Evolutionary conservation across 2,797 vertebrate species (phyloP), one percentile per base, ranked within the genome.

Genomic region (Phrynocephalus vlangalii): DNA sequence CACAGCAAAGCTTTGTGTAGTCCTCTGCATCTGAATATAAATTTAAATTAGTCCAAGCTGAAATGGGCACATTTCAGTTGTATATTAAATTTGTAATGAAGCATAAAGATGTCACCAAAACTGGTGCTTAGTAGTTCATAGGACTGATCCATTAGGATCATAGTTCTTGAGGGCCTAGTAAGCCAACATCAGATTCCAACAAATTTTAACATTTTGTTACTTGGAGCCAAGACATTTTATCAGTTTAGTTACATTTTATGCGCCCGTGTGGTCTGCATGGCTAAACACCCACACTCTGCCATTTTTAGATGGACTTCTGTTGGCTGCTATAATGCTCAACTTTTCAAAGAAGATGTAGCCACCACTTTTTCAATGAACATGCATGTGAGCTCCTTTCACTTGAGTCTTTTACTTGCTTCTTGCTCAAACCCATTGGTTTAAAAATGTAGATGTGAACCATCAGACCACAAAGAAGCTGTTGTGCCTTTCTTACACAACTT

Each of bases 31-130:
- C 75, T 44, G 11, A 44, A 56, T 75, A 71, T 28, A 11, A 70
- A 52, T 6, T 52, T 52, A 77, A 77, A 50, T 38, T 16, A 70
- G n/a, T 24, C 33, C 76, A 26, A 44, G 50, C 6, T 79, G 48
- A 79, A 87, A 83, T 83, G 38, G 20, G 0, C 7, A 66, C n/a
- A 63, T 60, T 80, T 78, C 75, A 79, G 38, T 76, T 79, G n/a
- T 20, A 11, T 20, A n/a, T 33, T 56, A 67, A 79, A 16, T 71
- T 38, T 73, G 56, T 70, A 44, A 68, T 86, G 24, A 28, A 50
- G 18, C 13, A 13, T 60, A 79, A n/a, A 6, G 5, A 79, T 60
- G 15, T 10, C 20, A 52, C 60, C 10, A 0, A 63, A 84, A 75
- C 8, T 66, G 22, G 33, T 18, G 63, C 60, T 20, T n/a, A 7